These are phyloP conservation scores for Scomber colias DNA, from an alignment of 2,113 vertebrate genomes.

Conservation along the genomic window DNA sequence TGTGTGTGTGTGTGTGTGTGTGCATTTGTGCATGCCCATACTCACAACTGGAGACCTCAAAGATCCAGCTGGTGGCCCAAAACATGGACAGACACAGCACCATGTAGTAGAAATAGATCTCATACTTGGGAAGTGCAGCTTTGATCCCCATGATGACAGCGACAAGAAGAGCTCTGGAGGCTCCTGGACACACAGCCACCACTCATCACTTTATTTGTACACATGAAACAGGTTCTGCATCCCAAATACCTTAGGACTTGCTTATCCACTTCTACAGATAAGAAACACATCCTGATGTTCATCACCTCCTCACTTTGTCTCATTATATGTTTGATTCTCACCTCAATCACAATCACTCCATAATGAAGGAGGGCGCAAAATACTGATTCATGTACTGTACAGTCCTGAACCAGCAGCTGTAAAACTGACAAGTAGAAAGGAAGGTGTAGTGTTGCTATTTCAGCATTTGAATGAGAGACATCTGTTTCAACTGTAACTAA, in stretches of 20 bases:
- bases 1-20: background rate
- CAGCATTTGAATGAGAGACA: constrained; percentile 6
- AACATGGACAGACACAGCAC: constrained; percentile 88
- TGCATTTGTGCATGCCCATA: constrained; percentile 20
- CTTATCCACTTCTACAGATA: background rate
- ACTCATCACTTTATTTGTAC: background rate
- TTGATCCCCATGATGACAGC: constrained; percentile 89
- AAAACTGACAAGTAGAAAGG: constrained; percentile 11
- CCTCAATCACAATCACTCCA: background rate
- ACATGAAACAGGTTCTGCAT: constrained; percentile 3
- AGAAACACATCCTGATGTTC: background rate
- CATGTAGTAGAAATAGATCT: constrained; percentile 91
- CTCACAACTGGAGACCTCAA: constrained; percentile 92
- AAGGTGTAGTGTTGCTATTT: constrained; percentile 14
- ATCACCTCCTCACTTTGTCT: background rate
- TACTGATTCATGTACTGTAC: background rate
- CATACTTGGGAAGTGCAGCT: constrained; percentile 88
- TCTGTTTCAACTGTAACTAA: constrained; percentile 15
- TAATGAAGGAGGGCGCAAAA: background rate
- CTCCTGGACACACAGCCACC: constrained; percentile 37
- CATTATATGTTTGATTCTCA: background rate
- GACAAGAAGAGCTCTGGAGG: constrained; percentile 21
- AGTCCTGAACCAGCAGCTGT: constrained; percentile 26
- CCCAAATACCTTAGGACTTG: background rate
- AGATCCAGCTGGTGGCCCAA: constrained; percentile 91